Base-by-base conservation (phyloP, 2,113 vertebrate genomes). In the Rhabdomys dilectus region DNA sequence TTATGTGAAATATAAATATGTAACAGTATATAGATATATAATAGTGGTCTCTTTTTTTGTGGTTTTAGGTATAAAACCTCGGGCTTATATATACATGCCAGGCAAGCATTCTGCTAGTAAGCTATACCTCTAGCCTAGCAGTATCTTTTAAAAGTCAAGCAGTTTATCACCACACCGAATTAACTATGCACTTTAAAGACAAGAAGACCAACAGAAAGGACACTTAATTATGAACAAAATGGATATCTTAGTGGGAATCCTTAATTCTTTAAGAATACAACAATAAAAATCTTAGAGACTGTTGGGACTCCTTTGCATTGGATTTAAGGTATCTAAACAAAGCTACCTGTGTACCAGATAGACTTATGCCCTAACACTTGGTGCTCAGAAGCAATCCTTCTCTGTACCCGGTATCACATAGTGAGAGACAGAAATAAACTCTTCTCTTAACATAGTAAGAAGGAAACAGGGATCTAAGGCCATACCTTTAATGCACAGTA, bases 401-500 rank as follows among this genome's bases (percentile, higher is more conserved):
- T 7, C 12, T 91, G 7, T 81, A 92, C 85, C 77, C 31, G 76
- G 64, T 10, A 68, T 45, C 24, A 51, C 36, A 15, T 21, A 90
- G 9, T 2, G 56, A 85, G 19, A 92, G 48, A 80, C 11, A 93
- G 84, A 56, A 90, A 31, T 8, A 53, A 76, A 11, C 48, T 45
- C 45, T 45, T 45, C 29, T 92, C 78, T 45, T 80, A 70, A 56
- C 0, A 2, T 42, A 77, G 91, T 36, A 48, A 82, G 68, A 89
- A 96, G 75, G 51, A 60, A 88, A 87, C 19, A 3, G 34, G 62
- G 51, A 39, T 70, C 21, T 75, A 48, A 7, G 48, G 5, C 68
- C 93, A 92, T 99, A 99, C 99, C 99, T 99, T 99, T 90, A 99
- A 98, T 51, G 99, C 99, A 98, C 99, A 99, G 99, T 99, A 99